Evolutionary conservation across 2,113 vertebrate species (phyloP), one percentile per base, ranked within the genome.

Genomic region (Vulpes ferrilata): DNA sequence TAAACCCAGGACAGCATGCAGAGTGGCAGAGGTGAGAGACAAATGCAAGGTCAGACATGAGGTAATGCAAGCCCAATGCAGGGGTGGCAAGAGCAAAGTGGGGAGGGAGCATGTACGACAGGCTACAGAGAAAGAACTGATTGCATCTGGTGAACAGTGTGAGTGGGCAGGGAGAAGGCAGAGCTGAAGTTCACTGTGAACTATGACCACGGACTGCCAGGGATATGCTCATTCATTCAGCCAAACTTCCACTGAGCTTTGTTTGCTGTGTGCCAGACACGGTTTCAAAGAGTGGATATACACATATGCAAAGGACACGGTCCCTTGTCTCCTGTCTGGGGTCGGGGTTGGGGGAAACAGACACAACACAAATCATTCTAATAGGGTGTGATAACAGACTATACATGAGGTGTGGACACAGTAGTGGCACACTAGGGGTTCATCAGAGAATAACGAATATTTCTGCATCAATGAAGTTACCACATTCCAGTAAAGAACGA

Each of bases 81-180:
- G 62, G 27, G 43, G 35, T 5, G 11, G 32, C n/a, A 7, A 55
- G 32, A 10, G 62, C 59, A 8, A 3, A 1, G 10, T 53, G 7
- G 10, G 5, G 64, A 11, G 78, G 62, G 30, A 15, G 38, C 2
- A 2, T 16, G 19, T 15, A 73, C 6, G 19, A 53, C 22, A 30
- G 43, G 30, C 82, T 65, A 30, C 7, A 20, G 76, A 79, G 48
- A 48, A 35, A 55, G 22, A 43, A 27, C 12, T 11, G 87, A 38
- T 9, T 2, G 0, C 13, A 8, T 2, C 2, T 30, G 62, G 85
- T 19, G 59, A 73, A 15, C 22, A 43, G 59, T 1, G 13, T n/a
- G 48, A 71, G 32, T 3, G 23, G 51, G 82, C 60, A 59, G 55
- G 59, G 38, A 82, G 84, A 85, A 7, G 43, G 93, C 2, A 7